These are phyloP conservation scores for Drosophila bunnanda DNA, from an alignment of 2,888 invertebrate genomes.

Conservation along the genomic window DNA sequence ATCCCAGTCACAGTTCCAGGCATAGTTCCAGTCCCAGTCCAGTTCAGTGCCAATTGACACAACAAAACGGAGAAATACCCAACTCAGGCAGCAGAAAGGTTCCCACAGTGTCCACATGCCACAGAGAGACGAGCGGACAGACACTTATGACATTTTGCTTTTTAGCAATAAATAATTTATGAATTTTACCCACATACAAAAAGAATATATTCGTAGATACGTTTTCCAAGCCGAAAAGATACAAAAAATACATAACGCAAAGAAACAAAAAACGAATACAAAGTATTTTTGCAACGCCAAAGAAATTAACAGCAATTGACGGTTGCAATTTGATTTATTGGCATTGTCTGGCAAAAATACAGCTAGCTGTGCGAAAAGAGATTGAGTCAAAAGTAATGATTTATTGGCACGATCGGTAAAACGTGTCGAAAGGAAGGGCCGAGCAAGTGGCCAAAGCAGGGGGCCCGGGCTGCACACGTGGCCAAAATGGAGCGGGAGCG, in stretches of 20 bases:
- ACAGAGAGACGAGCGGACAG: constrained; percentile 23
- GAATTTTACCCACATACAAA: constrained; percentile 54
- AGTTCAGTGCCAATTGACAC: constrained; percentile 60
- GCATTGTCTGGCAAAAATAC: constrained; percentile 36
- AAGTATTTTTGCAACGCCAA: constrained; percentile 52
- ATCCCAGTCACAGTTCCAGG: too few relatives aligned
- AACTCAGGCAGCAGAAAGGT: constrained; percentile 39
- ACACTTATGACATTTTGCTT: constrained; percentile 75
- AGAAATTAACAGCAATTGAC: constrained; percentile 72
- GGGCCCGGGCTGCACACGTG: constrained; percentile 31
- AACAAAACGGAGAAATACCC: constrained; percentile 59
- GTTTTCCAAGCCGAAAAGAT: constrained; percentile 2
- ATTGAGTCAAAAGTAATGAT: constrained; percentile 50
- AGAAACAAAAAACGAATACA: constrained; percentile 8
- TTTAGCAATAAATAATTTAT: constrained; percentile 79
- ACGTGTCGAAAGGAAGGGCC: constrained; percentile 60
- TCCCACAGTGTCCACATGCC: constrained; percentile 51
- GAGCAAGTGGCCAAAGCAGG: constrained; percentile 21
- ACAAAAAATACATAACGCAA: not conserved
- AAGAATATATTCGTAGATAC: constrained; percentile 16
- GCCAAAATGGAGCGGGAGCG: constrained; percentile 38
- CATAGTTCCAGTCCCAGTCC: constrained; percentile 10
- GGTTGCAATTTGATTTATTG: constrained; percentile 67
- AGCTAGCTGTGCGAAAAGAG: constrained; percentile 21
- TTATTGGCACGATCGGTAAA: constrained; percentile 64